Conservation (phyloP, 2,888 invertebrate genomes). For the Quadriops clusia region DNA sequence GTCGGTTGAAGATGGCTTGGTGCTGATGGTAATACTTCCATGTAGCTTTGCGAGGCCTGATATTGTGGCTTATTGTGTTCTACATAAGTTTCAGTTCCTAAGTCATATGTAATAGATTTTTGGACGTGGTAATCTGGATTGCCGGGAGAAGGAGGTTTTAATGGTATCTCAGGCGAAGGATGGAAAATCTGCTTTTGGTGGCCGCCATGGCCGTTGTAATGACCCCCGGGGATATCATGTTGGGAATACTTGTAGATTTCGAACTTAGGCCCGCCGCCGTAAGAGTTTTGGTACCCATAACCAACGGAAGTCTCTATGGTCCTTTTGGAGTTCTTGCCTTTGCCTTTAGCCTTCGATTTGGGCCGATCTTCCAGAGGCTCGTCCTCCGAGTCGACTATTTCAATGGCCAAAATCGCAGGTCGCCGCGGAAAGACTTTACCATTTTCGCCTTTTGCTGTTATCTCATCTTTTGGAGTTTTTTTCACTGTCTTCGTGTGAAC, state of each 20-base stretch:
- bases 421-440: conserved; percentile 23
- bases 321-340: conserved; percentile 47
- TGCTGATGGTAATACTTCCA: too few relatives aligned
- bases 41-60: conserved; percentile 7
- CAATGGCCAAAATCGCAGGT: conserved; percentile 49
- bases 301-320: conserved; percentile 64
- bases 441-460: not conserved
- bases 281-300: conserved; percentile 44
- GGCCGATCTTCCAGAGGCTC: conserved; percentile 38
- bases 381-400: conserved; percentile 40
- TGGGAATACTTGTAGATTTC: conserved; percentile 62
- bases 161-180: too few relatives aligned
- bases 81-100: conserved; percentile 17
- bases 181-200: conserved; percentile 12
- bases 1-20: too few relatives aligned
- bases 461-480: conserved; percentile 5
- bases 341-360: conserved; percentile 19
- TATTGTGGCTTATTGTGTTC: conserved; percentile 8
- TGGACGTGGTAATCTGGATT: conserved; percentile 19
- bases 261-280: conserved; percentile 44
- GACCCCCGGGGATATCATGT: conserved; percentile 48
- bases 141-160: conserved; percentile 9
- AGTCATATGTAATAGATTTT: conserved; percentile 25
- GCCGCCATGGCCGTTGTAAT: conserved; percentile 21
- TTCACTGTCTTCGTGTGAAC: conserved; percentile 4